phyloP scores from a whole-genome alignment of 2,888 invertebrate genomes.

The Diaphora mendica region DNA sequence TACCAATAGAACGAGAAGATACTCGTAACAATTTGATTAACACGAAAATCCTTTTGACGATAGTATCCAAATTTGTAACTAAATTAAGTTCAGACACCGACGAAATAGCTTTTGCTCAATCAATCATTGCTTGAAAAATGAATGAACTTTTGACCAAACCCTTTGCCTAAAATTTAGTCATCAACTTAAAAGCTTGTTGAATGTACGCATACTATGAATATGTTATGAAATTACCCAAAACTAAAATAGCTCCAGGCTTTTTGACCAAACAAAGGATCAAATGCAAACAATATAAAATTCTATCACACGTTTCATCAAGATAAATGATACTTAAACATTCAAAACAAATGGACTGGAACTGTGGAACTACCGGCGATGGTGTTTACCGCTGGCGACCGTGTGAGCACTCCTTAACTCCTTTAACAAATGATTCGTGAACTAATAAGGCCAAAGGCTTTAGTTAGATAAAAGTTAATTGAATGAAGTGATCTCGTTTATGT shows the following conservation, averaged over 20 bases:
- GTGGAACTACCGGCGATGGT: conserved; percentile 13
- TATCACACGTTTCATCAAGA: conserved; percentile 27
- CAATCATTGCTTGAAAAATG: neutral
- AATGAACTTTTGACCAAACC: neutral
- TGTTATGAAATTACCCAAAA: neutral
- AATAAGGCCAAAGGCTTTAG: conserved; percentile 19
- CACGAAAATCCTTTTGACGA: neutral
- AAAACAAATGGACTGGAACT: conserved; percentile 26
- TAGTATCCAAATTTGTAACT: neutral
- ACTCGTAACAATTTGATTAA: neutral
- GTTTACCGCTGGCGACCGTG: conserved; percentile 11
- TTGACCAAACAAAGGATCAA: conserved; percentile 15
- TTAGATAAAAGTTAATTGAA: conserved; percentile 45
- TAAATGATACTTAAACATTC: conserved; percentile 26
- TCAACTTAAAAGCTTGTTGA: neutral
- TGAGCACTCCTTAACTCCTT: conserved; percentile 21
- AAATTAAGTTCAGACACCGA: neutral
- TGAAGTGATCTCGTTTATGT: conserved; percentile 21
- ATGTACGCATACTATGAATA: conserved; percentile 1
- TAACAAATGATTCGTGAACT: conserved; percentile 25
- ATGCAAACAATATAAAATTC: conserved; percentile 23
- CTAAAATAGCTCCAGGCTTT: neutral
- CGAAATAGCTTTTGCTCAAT: neutral
- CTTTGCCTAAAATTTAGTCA: neutral
- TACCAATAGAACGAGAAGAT: neutral